These are phyloP conservation scores for Pantala flavescens DNA, from an alignment of 1,140 invertebrate genomes.

Conservation along the genomic window DNA sequence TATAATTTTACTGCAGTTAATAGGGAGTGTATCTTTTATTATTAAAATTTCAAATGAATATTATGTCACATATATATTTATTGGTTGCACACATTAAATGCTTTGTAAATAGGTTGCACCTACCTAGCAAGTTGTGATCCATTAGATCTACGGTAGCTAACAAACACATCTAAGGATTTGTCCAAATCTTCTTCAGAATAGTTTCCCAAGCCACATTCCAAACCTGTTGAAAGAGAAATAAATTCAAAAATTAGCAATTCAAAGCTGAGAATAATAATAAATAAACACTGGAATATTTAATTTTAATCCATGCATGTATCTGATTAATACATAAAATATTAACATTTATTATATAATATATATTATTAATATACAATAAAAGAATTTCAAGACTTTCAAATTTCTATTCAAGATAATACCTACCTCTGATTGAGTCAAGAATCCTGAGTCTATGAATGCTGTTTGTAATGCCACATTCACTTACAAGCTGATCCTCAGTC, in stretches of 20 bases:
- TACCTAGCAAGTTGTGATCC: constrained; percentile 91
- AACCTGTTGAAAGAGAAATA: constrained; percentile 33
- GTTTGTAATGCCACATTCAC: constrained; percentile 85
- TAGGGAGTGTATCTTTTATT: too few relatives aligned
- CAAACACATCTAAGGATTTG: constrained; percentile 91
- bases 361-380: constrained; percentile 14
- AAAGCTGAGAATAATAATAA: constrained; percentile 12
- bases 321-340: too few relatives aligned
- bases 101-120: neutral
- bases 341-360: too few relatives aligned
- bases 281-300: constrained; percentile 20
- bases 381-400: neutral
- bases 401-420: too few relatives aligned
- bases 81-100: too few relatives aligned
- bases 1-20: too few relatives aligned
- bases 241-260: constrained; percentile 19
- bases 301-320: too few relatives aligned
- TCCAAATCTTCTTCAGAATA: constrained; percentile 64
- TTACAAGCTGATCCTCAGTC: constrained; percentile 80
- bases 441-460: constrained; percentile 89
- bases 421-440: constrained; percentile 73
- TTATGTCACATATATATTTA: too few relatives aligned
- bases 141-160: constrained; percentile 94
- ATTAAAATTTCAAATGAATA: too few relatives aligned
- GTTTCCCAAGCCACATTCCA: constrained; percentile 47